A percentile compares a stretch with the other conserved stretches of the same genome.
phyloP scores from a whole-genome alignment of 35 echinoderm and acorn worm species.

The Lytechinus pictus region DNA sequence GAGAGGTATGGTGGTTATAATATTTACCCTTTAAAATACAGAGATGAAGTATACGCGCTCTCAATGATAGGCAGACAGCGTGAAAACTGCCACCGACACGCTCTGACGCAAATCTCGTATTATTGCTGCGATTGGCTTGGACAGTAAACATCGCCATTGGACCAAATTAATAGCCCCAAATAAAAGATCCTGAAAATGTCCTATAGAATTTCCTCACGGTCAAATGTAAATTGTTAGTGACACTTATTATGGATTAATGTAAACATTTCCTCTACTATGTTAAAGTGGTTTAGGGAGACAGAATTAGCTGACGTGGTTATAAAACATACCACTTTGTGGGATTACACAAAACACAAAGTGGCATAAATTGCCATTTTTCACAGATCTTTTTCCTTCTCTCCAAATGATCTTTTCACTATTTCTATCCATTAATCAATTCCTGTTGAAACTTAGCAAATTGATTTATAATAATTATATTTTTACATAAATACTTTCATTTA shows the following conservation, averaged over 20 bases:
- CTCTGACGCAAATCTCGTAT: neutral
- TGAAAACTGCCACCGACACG: neutral
- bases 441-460: too few species aligned
- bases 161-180: neutral
- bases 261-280: neutral
- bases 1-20: neutral
- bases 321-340: neutral
- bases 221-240: conserved; percentile 14
- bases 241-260: conserved; percentile 20
- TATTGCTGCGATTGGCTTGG: neutral
- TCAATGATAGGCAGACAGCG: neutral
- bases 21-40: neutral
- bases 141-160: neutral
- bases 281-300: neutral
- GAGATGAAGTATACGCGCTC: neutral
- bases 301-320: neutral
- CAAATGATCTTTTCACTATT: too few species aligned
- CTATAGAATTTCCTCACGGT: neutral
- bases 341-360: too few species aligned
- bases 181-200: neutral
- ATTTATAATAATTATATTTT: too few species aligned
- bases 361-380: too few species aligned
- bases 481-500: too few species aligned
- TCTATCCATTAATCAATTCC: too few species aligned
- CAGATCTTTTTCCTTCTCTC: too few species aligned